Conservation (phyloP, 2,797 vertebrate species). For the Ceryle rudis region DNA sequence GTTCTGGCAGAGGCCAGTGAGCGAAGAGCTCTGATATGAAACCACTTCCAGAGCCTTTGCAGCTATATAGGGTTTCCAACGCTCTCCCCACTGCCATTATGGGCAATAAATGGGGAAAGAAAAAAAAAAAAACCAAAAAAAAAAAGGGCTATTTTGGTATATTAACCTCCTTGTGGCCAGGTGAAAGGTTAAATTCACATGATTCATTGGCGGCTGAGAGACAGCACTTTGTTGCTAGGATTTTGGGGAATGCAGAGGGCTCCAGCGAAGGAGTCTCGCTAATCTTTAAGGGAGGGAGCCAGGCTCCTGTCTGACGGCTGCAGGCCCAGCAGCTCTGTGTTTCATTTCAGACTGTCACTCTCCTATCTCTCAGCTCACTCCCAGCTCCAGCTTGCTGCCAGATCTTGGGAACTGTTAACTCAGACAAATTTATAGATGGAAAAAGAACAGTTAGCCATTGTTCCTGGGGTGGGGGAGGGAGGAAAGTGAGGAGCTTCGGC, state of each 20-base stretch:
- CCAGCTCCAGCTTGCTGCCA: slow-evolving; percentile 73
- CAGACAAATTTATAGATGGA: slow-evolving; percentile 74
- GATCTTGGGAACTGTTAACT: slow-evolving; percentile 74
- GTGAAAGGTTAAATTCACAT: slow-evolving; percentile 73
- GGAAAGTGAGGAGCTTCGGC: not conserved
- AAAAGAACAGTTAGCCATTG: slow-evolving; percentile 69
- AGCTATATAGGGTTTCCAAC: fast-evolving
- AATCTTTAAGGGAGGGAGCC: slow-evolving; percentile 87
- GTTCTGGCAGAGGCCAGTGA: not conserved
- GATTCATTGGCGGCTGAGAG: slow-evolving; percentile 74
- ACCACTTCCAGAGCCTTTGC: not conserved
- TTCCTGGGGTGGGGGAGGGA: slow-evolving; percentile 57
- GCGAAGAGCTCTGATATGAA: not conserved
- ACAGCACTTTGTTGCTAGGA: slow-evolving; percentile 74
- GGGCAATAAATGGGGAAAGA: slow-evolving; percentile 31
- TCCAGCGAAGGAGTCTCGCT: slow-evolving; percentile 83
- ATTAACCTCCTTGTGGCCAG: slow-evolving; percentile 71
- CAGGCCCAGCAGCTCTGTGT: slow-evolving; percentile 88
- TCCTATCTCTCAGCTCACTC: slow-evolving; percentile 83
- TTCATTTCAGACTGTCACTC: slow-evolving; percentile 91
- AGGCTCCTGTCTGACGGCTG: slow-evolving; percentile 92
- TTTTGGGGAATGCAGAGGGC: slow-evolving; percentile 83
- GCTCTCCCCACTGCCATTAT: not conserved
- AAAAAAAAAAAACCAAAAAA: not conserved
- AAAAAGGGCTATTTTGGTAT: slow-evolving; percentile 45